Evolutionary conservation across 53 echinoderm and acorn worm genomes (phyloP).

Genomic region (Paracentrotus lividus): DNA sequence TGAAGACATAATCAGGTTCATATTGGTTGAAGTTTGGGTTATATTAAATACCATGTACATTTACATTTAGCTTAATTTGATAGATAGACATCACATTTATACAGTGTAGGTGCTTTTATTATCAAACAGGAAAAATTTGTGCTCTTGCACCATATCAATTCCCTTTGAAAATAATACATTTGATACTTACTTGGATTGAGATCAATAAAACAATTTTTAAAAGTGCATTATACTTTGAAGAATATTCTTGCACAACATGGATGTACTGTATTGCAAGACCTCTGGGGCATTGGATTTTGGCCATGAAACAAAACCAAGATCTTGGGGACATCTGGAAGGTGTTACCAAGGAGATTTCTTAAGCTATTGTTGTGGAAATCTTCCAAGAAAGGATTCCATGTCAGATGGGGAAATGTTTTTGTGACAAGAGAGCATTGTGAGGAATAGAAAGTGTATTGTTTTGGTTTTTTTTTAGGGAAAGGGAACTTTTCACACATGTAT

Average conservation of each 20-base stretch:
- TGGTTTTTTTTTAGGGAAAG: neutral
- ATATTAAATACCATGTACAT: too few relatives aligned
- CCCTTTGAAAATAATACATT: too few relatives aligned
- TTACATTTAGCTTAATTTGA: too few relatives aligned
- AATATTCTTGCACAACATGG: neutral
- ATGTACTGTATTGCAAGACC: neutral
- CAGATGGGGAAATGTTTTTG: neutral
- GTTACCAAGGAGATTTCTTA: slow-evolving; percentile 3
- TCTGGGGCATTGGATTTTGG: neutral
- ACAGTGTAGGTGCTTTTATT: too few relatives aligned
- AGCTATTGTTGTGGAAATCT: slow-evolving; percentile 3
- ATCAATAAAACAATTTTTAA: neutral
- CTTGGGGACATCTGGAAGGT: slow-evolving; percentile 18
- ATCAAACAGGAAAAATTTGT: too few relatives aligned
- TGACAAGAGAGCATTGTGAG: neutral
- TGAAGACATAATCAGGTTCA: too few relatives aligned
- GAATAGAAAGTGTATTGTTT: neutral
- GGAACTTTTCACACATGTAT: neutral
- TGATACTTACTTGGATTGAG: too few relatives aligned
- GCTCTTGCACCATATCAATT: too few relatives aligned
- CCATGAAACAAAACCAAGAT: neutral
- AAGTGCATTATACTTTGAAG: neutral
- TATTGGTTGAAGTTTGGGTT: too few relatives aligned
- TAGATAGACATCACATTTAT: too few relatives aligned
- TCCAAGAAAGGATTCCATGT: neutral